phyloP scores from a whole-genome alignment of 2,888 invertebrate species.

The Pardosa pseudoannulata region DNA sequence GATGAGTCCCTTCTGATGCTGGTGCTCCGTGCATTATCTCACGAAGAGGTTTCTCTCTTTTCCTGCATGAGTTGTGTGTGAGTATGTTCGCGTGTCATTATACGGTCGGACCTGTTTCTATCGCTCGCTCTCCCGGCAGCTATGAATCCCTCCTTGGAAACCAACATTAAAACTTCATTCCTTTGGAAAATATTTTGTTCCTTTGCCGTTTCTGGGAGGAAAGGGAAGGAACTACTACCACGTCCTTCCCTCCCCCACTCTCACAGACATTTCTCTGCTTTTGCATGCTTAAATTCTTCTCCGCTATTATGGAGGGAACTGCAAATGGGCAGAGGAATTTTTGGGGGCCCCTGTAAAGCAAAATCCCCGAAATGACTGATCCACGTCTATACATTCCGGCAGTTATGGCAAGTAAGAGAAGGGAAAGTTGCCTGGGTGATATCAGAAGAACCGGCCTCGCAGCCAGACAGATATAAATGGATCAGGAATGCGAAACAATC shows the following conservation, averaged over 20 bases:
- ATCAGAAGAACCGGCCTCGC: constrained; percentile 38
- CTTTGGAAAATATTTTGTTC: constrained; percentile 37
- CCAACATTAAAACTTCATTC: constrained; percentile 62
- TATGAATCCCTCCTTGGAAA: background rate
- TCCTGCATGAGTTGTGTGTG: background rate
- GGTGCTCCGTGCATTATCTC: constrained; percentile 30
- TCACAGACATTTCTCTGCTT: background rate
- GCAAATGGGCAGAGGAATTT: background rate
- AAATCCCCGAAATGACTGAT: constrained; percentile 37
- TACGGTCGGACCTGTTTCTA: constrained; percentile 28
- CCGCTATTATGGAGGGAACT: constrained; percentile 6
- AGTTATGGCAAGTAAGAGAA: constrained; percentile 32
- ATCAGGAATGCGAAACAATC: constrained; percentile 63
- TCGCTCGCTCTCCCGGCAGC: constrained; percentile 5
- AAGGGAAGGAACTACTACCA: too few relatives aligned
- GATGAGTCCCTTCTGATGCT: constrained; percentile 20
- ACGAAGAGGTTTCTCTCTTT: constrained; percentile 13
- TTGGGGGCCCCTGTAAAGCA: background rate
- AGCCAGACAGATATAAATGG: constrained; percentile 62
- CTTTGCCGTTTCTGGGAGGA: constrained; percentile 46
- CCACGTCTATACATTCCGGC: constrained; percentile 14
- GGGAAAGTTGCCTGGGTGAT: background rate
- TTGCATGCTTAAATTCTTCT: constrained; percentile 50
- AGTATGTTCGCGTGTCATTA: constrained; percentile 61
- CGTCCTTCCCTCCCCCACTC: background rate